These are phyloP conservation scores for Drosophila prostipennis DNA, from an alignment of 2,888 invertebrate species.

Conservation along the genomic window DNA sequence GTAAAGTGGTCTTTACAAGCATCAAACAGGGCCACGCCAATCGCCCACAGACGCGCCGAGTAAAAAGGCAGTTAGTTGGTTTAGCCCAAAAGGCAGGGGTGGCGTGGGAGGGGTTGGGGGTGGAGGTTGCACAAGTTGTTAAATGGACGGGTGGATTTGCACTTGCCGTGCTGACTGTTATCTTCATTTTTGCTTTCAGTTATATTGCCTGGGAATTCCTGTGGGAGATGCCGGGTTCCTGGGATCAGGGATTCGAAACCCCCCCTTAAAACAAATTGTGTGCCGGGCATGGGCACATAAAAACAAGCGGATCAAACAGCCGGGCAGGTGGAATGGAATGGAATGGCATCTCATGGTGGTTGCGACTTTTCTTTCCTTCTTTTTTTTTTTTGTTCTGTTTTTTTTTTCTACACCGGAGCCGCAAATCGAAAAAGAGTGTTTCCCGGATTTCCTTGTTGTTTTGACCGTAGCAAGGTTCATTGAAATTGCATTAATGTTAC, in stretches of 20 bases:
- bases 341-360: neutral
- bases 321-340: constrained; percentile 35
- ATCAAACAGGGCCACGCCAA: constrained; percentile 68
- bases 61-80: constrained; percentile 78
- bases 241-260: constrained; percentile 6
- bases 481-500: constrained; percentile 80
- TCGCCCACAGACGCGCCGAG: constrained; percentile 60
- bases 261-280: constrained; percentile 65
- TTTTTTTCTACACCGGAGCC: constrained; percentile 24
- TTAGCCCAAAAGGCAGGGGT: constrained; percentile 52
- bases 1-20: constrained; percentile 83
- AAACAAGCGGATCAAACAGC: constrained; percentile 76
- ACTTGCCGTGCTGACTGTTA: constrained; percentile 81
- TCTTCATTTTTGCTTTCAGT: constrained; percentile 82
- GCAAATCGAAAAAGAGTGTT: constrained; percentile 82
- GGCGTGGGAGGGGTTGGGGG: neutral
- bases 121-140: constrained; percentile 70
- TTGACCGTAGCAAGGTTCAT: constrained; percentile 67
- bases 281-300: constrained; percentile 49
- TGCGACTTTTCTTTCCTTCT: neutral
- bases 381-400: neutral
- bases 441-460: constrained; percentile 45
- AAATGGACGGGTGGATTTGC: constrained; percentile 83
- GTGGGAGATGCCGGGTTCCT: constrained; percentile 61
- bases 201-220: constrained; percentile 82